Base-by-base conservation (phyloP, 2,888 invertebrate genomes). In the Eupithecia centaureata region DNA sequence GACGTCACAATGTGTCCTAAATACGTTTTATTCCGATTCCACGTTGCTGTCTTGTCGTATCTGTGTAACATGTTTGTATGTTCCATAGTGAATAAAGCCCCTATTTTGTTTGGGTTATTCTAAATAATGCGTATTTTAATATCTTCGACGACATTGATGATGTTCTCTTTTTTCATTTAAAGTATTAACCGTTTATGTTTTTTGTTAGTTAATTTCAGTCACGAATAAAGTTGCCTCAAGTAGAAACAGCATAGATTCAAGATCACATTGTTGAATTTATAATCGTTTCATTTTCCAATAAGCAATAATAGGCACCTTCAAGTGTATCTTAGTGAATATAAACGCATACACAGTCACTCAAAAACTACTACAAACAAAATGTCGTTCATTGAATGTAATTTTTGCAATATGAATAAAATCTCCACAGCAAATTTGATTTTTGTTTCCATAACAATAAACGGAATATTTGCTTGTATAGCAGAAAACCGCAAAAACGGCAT, bases 401-500 rank as follows among this genome's bases (percentile, higher is more conserved):
- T 61, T 63, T 32, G 52, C 27, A 67, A 42, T 27, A 38, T 61
- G n/a, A 32, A 65, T 27, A 8, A 32, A 4, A 51, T n/a, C 60
- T 28, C 15, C 57, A 67, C n/a, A n/a, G 38, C 38, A 27, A 64
- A 63, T 63, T 63, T 66, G 42, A 58, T 32, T 65, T 61, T 47
- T 70, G 64, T 65, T 51, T 13, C 30, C 30, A 25, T 18, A 15
- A 12, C 1, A 64, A 22, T 61, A 70, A 67, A 54, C 32, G 30
- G 54, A 59, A 69, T 67, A 65, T 64, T 68, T 42, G 61, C 61
- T 60, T 68, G 51, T 52, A 33, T 13, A 8, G n/a, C n/a, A 4
- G n/a, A 47, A 65, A 63, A 59, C 59, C 54, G 51, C 64, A 58
- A 63, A 67, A 68, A 68, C 66, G 67, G 28, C 52, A 64, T 59